These are phyloP conservation scores for Cephalopterus ornatus DNA, from an alignment of 2,113 vertebrate genomes.

Conservation along the genomic window DNA sequence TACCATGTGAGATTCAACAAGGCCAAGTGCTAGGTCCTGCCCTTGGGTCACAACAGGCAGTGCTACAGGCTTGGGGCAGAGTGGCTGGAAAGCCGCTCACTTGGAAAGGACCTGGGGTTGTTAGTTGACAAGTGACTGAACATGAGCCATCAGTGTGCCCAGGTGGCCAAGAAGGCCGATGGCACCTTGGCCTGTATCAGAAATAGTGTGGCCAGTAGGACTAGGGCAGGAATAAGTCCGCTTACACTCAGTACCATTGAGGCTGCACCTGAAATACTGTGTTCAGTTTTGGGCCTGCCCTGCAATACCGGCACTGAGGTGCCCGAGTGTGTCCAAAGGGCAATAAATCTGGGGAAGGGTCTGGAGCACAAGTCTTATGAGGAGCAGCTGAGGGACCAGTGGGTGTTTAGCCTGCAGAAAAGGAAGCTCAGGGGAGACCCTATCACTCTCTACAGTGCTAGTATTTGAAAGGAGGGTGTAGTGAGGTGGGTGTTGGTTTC, in stretches of 20 bases:
- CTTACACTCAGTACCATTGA: neutral
- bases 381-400: neutral
- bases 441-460: no score
- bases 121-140: neutral
- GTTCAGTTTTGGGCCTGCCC: neutral
- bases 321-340: neutral
- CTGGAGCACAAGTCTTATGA: neutral
- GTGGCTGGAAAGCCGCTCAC: neutral
- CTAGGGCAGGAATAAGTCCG: neutral
- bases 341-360: neutral
- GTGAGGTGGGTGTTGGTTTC: neutral
- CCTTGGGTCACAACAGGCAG: neutral
- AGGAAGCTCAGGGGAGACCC: neutral
- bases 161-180: neutral
- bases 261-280: neutral
- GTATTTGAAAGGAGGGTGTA: neutral
- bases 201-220: neutral
- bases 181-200: neutral
- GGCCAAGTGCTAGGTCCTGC: neutral
- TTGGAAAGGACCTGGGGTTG: neutral
- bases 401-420: no score
- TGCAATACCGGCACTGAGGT: neutral
- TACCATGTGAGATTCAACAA: neutral
- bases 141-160: neutral
- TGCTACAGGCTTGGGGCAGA: neutral